phyloP scores from a whole-genome alignment of 2,797 vertebrate species.

The Danio jaintianensis region DNA sequence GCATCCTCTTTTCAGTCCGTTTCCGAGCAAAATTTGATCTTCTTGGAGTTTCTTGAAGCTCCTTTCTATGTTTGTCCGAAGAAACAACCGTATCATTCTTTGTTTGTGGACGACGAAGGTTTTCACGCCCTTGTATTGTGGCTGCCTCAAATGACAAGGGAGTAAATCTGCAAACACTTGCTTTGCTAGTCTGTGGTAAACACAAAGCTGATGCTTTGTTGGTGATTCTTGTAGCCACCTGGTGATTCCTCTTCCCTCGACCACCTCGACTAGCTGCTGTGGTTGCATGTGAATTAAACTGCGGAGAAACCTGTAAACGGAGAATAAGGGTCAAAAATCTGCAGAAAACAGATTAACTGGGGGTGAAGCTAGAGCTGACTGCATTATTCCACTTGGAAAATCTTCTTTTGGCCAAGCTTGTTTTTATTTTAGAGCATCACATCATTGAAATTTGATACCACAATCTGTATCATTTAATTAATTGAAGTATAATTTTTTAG shows the following conservation, averaged over 20 bases:
- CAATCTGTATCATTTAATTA: too few relatives aligned
- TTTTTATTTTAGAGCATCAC: too few relatives aligned
- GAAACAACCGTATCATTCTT: conserved; percentile 30
- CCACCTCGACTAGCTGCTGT: conserved; percentile 60
- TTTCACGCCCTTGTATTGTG: conserved; percentile 46
- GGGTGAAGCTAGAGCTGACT: too few relatives aligned
- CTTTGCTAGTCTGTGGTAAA: conserved; percentile 63
- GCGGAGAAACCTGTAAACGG: conserved; percentile 81
- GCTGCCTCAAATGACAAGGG: conserved; percentile 78
- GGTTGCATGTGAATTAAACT: conserved; percentile 78
- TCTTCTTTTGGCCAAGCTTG: too few relatives aligned
- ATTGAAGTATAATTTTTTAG: too few relatives aligned
- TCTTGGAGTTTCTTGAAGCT: conserved; percentile 51
- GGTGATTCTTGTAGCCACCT: conserved; percentile 60
- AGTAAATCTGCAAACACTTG: conserved; percentile 76
- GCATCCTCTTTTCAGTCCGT: conserved; percentile 19
- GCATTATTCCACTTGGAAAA: too few relatives aligned
- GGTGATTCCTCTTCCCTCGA: conserved; percentile 63
- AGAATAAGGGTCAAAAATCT: not conserved
- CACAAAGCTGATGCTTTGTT: conserved; percentile 61
- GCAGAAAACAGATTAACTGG: too few relatives aligned
- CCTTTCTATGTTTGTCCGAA: conserved; percentile 2
- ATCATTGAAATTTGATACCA: too few relatives aligned
- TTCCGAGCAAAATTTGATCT: conserved; percentile 43
- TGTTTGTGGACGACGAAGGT: conserved; percentile 4